Base-by-base conservation (phyloP, 2,888 invertebrate species). In the Tuta absoluta region DNA sequence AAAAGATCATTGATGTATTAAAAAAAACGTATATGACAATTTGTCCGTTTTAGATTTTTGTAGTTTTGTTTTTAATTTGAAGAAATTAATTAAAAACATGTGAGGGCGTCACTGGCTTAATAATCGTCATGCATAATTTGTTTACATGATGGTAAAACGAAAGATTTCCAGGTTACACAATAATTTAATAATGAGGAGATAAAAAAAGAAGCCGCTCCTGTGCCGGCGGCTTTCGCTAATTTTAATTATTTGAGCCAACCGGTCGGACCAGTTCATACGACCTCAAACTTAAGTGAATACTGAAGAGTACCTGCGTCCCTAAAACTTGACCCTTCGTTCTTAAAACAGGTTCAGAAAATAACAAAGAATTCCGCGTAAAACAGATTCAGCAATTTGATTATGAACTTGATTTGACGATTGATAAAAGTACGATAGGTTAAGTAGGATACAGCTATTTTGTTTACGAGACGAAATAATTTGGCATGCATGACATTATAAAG, bases 321-420 rank as follows among this genome's bases (percentile, higher is more conserved):
- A 59, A 57, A 33, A 41, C 14, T n/a, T 45, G 60, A 41, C 60
- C 41, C 45, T 45, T 45, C 28, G 19, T 45, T 41, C 24, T 37
- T 59, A 14, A 59, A 74, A 72, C 65, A 38, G 48, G 64, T 75
- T 71, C 68, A 67, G 67, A 71, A 70, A 75, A 76, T 78, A 41
- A 41, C 41, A 21, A 59, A 37, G 21, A 41, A 14, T 41, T 41
- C 41, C 41, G 41, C 2, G 8, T 3, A 1, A 14, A 41, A n/a
- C n/a, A 33, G 33, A 33, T 33, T 33, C 10, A 10, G 33, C 33
- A 33, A 33, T 33, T 7, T 33, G 33, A 33, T 33, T 33, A 33
- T 33, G 4, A 8, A 33, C 33, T 33, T 10, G 33, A 33, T 33
- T 33, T 33, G 1, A 33, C 10, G 28, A 28, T 28, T 5, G 28